Evolutionary conservation across 1,140 invertebrate species (phyloP).

Genomic region (Drosophila simulans): DNA sequence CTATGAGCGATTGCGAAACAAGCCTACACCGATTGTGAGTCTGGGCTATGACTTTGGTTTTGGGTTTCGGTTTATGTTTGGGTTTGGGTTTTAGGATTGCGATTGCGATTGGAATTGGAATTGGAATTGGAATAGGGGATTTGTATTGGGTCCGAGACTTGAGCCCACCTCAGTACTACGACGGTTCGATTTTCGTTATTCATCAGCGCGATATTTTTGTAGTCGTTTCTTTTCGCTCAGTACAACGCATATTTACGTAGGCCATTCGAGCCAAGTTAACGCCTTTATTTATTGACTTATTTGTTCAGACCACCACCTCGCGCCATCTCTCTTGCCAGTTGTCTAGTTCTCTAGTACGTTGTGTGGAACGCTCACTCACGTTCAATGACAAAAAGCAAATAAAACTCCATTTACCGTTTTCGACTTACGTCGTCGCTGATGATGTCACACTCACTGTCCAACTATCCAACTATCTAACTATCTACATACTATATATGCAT

Average conservation of each 20-base stretch:
- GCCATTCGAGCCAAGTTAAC: conserved; percentile 77
- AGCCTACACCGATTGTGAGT: conserved; percentile 60
- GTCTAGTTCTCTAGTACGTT: conserved; percentile 1
- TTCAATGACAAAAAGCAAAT: conserved; percentile 73
- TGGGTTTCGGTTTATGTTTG: conserved; percentile 2
- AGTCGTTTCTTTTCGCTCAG: conserved; percentile 64
- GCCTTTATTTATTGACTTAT: conserved; percentile 81
- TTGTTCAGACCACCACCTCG: conserved; percentile 56
- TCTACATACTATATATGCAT: neutral
- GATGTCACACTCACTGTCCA: conserved; percentile 58
- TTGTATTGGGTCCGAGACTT: conserved; percentile 20
- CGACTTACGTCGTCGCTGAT: conserved; percentile 50
- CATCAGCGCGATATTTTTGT: neutral
- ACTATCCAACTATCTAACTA: neutral
- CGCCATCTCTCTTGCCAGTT: conserved; percentile 3
- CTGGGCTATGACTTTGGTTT: conserved; percentile 18
- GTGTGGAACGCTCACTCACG: conserved; percentile 53
- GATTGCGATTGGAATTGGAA: neutral
- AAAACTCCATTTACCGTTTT: conserved; percentile 78
- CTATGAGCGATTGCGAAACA: conserved; percentile 61
- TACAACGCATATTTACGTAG: conserved; percentile 80
- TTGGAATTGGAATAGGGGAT: conserved; percentile 1
- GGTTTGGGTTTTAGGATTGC: neutral
- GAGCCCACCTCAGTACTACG: conserved; percentile 24
- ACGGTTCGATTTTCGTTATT: conserved; percentile 6